phyloP scores from a whole-genome alignment of 2,888 invertebrate genomes.

The Leptopilina myrica region DNA sequence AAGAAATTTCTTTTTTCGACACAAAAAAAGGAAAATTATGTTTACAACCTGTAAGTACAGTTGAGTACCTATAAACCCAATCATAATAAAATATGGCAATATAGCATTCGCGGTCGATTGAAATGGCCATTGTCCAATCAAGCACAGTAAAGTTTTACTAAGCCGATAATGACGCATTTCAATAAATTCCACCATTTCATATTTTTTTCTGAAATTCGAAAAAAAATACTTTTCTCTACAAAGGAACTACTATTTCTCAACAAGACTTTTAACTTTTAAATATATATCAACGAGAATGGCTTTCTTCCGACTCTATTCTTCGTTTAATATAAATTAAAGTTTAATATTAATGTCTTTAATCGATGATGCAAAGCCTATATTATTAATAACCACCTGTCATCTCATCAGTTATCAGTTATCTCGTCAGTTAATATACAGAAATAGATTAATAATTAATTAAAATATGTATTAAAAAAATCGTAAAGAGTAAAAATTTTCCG shows the following conservation, averaged over 20 bases:
- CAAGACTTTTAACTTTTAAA: too few species aligned
- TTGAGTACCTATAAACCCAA: background rate
- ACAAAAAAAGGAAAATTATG: background rate
- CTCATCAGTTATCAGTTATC: background rate
- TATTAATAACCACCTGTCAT: background rate
- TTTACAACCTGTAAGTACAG: background rate
- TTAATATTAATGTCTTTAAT: background rate
- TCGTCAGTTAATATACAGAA: background rate
- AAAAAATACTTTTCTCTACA: too few species aligned
- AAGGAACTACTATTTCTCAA: too few species aligned
- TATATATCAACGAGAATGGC: background rate
- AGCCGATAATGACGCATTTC: background rate
- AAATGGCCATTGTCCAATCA: conserved; percentile 26
- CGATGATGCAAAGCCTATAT: too few species aligned
- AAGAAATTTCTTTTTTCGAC: too few species aligned
- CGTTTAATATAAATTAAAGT: background rate
- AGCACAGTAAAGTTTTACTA: background rate
- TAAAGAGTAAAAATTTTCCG: too few species aligned
- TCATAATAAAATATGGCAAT: background rate
- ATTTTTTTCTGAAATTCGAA: too few species aligned
- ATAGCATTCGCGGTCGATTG: background rate
- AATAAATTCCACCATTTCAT: background rate
- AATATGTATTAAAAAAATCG: too few species aligned
- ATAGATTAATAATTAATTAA: too few species aligned
- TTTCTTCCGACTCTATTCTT: background rate